Base-by-base conservation (phyloP, 2,113 vertebrate genomes). In the Eulacestoma nigropectus region DNA sequence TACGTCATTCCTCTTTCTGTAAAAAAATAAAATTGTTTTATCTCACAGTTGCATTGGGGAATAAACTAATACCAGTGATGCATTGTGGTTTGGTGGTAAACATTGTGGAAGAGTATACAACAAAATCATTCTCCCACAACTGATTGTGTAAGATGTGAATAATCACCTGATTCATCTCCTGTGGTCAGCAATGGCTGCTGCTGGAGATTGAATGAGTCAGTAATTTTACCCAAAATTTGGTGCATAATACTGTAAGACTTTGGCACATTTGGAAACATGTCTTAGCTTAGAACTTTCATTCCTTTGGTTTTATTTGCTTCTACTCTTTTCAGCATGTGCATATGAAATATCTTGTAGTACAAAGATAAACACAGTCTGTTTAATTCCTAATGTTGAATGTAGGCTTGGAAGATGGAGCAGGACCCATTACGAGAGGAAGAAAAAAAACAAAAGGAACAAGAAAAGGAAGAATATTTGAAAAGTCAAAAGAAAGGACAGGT, bases 361-460 rank as follows among this genome's bases (percentile, higher is more conserved):
- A 82, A 76, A 89, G n/a, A 90, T 30, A 73, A 47, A 56, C 9
- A 35, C 7, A 33, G 35, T 86, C 17, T 68, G 44, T 64, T 90
- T 47, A 74, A 72, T 72, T 91, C 39, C 52, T 86, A 22, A 89
- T 37, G 29, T 75, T 77, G 59, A 67, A 72, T 89, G 14, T 76
- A 99, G 98, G 98, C 98, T 30, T 98, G 98, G 98, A 98, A 98
- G 91, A 89, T 97, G 62, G 97, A 98, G 46, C 98, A 98, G 79
- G 96, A 98, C 1, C 93, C 13, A 29, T 80, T 98, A 60, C 97
- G 84, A 81, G 98, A 98, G 83, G 98, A 98, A 78, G 97, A 98
- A 37, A 67, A 94, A 57, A 98, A 98, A 93, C 92, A 95, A 33
- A 97, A 97, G 78, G 96, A 96, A 30, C 20, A 37, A 59, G 32